Conservation (phyloP, 1,140 invertebrate genomes). For the Saccostrea echinata region DNA sequence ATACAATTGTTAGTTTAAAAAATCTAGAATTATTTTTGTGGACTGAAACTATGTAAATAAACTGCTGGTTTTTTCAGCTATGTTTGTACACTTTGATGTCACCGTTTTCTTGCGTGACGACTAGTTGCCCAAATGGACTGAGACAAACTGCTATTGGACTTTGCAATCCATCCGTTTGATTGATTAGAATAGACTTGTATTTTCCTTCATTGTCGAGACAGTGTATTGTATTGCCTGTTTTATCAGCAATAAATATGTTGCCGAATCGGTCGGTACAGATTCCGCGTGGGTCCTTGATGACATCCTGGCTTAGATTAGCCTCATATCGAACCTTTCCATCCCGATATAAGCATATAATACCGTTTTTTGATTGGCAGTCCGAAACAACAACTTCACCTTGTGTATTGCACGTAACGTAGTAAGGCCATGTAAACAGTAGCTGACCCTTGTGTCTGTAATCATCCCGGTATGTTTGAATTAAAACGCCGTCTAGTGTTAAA, state of each 20-base stretch:
- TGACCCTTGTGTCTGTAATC: conserved; percentile 61
- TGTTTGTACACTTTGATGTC: conserved; percentile 58
- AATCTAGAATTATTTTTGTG: neutral
- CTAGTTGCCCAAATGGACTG: conserved; percentile 58
- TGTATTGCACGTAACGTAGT: conserved; percentile 64
- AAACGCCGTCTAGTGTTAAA: conserved; percentile 62
- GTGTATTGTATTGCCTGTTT: conserved; percentile 55
- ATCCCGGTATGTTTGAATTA: conserved; percentile 61
- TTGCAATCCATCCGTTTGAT: conserved; percentile 46
- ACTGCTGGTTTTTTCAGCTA: neutral
- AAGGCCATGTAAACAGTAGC: conserved; percentile 66
- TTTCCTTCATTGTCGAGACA: conserved; percentile 46
- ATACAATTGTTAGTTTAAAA: too few species aligned
- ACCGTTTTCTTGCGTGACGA: conserved; percentile 59
- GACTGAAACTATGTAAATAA: neutral
- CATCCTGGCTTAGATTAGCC: conserved; percentile 49
- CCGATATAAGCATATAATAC: conserved; percentile 59
- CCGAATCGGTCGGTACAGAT: conserved; percentile 64
- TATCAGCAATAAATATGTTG: conserved; percentile 58
- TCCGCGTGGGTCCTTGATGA: conserved; percentile 64
- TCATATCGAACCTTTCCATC: conserved; percentile 63
- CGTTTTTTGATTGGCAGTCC: conserved; percentile 66
- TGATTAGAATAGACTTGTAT: conserved; percentile 44
- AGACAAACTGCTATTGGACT: conserved; percentile 58
- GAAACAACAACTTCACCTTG: conserved; percentile 66